Conservation (phyloP, 2,888 invertebrate genomes). For the Apoda limacodes region DNA sequence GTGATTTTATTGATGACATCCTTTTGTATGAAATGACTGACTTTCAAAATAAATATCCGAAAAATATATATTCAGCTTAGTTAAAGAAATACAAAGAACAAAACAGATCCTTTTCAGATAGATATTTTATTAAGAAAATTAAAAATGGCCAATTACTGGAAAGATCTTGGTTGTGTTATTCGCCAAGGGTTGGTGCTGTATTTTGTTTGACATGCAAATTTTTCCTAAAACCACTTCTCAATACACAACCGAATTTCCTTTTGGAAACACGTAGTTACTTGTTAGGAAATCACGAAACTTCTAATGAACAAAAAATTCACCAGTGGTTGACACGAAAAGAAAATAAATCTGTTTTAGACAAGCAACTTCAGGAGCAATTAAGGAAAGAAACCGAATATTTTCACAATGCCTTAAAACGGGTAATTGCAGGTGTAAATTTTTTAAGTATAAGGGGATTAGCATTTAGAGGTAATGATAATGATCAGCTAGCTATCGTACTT, state of each 20-base stretch:
- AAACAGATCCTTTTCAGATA: constrained; percentile 15
- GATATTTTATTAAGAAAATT: too few species aligned
- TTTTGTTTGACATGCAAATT: constrained; percentile 11
- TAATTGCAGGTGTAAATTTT: constrained; percentile 15
- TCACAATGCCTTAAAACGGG: constrained; percentile 14
- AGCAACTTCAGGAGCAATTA: constrained; percentile 13
- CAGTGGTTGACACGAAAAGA: too few species aligned
- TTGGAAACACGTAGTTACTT: constrained; percentile 10
- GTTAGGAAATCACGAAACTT: constrained; percentile 8
- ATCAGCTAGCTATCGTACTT: too few species aligned
- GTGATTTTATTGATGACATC: constrained; percentile 14
- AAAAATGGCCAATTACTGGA: too few species aligned
- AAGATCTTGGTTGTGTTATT: too few species aligned
- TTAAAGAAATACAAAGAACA: constrained; percentile 18
- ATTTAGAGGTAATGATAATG: constrained; percentile 14
- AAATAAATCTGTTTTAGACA: constrained; percentile 14
- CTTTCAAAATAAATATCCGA: constrained; percentile 16
- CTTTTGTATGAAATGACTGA: constrained; percentile 13
- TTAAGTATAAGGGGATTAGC: constrained; percentile 13
- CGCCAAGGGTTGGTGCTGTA: too few species aligned
- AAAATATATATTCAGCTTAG: constrained; percentile 17
- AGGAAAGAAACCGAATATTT: too few species aligned
- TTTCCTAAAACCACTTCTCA: constrained; percentile 9
- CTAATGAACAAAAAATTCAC: constrained; percentile 11
- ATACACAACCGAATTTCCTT: constrained; percentile 13